These are phyloP conservation scores for Brachycybe producta DNA, from an alignment of 2,888 invertebrate species.

Conservation along the genomic window DNA sequence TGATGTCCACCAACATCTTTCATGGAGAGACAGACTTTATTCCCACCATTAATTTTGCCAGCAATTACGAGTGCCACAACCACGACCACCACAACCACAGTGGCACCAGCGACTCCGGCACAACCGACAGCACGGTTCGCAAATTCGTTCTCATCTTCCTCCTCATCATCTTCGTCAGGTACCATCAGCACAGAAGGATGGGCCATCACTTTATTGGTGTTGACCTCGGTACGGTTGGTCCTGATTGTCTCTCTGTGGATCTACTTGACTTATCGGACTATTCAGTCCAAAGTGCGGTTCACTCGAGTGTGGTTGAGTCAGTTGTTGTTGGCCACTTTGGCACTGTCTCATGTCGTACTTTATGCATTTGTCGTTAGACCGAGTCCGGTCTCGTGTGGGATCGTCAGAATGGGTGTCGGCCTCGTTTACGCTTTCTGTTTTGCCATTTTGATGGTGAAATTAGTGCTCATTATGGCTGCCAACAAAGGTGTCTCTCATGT, in stretches of 20 bases:
- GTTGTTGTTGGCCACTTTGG: conserved; percentile 67
- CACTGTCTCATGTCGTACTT: conserved; percentile 64
- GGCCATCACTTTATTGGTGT: conserved; percentile 16
- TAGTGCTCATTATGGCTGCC: conserved; percentile 9
- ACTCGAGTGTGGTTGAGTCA: conserved; percentile 75
- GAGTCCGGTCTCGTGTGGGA: conserved; percentile 63
- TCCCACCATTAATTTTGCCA: background rate
- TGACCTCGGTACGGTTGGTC: conserved; percentile 10
- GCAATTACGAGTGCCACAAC: background rate
- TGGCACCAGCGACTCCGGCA: no score
- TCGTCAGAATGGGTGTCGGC: conserved; percentile 63
- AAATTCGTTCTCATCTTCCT: no score
- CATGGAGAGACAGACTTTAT: background rate
- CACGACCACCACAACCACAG: background rate
- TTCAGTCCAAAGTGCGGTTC: conserved; percentile 9
- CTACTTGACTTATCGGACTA: conserved; percentile 11
- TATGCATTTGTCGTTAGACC: conserved; percentile 65
- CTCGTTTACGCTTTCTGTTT: conserved; percentile 70
- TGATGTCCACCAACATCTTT: background rate
- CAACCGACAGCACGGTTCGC: no score
- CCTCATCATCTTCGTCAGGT: no score
- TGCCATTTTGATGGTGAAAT: conserved; percentile 80
- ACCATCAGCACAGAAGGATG: no score
- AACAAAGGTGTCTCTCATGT: conserved; percentile 18
- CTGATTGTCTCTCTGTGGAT: conserved; percentile 10